Percentiles rank a stretch among this genome's conserved stretches.
phyloP scores from a whole-genome alignment of 35 echinoderm and acorn worm genomes.

The Holothuria glaberrima region DNA sequence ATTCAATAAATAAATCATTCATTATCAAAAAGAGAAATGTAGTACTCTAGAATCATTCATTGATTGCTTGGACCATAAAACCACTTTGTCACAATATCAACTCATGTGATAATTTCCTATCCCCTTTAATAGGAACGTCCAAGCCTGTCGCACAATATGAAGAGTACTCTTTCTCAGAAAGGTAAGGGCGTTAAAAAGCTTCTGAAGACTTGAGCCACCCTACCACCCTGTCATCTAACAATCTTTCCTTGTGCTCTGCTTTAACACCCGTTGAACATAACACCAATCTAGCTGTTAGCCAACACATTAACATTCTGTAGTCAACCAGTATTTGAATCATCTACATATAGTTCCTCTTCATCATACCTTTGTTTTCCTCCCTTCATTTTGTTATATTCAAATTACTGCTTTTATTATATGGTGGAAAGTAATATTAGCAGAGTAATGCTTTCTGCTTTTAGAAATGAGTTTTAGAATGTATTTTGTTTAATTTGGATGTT shows the following conservation, averaged over 20 bases:
- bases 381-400: background rate
- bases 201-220: slow-evolving; percentile 34
- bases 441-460: background rate
- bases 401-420: too few relatives aligned
- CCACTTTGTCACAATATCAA: background rate
- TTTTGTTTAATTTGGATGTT: background rate
- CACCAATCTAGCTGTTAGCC: too few relatives aligned
- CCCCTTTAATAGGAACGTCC: slow-evolving; percentile 39
- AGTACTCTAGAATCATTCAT: background rate
- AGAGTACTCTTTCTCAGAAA: slow-evolving; percentile 62
- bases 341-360: background rate
- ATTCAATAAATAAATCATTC: too few relatives aligned
- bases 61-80: background rate
- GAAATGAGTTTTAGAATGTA: background rate
- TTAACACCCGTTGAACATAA: too few relatives aligned
- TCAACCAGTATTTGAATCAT: too few relatives aligned
- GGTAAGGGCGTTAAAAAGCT: slow-evolving; percentile 43
- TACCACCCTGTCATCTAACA: slow-evolving; percentile 2
- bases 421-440: too few relatives aligned
- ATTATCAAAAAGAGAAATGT: background rate
- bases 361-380: background rate
- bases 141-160: slow-evolving; percentile 58
- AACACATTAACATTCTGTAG: too few relatives aligned
- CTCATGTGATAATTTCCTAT: slow-evolving; percentile 48
- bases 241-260: background rate